phyloP scores from a whole-genome alignment of 1,140 invertebrate genomes.

The Acromyrmex echinatior region DNA sequence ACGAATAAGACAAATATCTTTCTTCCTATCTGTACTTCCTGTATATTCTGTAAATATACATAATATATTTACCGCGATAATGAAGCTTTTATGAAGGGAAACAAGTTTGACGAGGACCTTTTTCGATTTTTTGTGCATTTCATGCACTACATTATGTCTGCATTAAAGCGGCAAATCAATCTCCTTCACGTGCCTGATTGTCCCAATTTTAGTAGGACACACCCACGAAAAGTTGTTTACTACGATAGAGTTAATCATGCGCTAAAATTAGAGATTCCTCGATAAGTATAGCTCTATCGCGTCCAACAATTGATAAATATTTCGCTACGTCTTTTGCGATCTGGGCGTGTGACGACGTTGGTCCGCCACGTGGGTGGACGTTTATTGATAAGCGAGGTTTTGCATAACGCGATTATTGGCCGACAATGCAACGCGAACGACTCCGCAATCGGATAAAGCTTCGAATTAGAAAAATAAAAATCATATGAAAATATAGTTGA shows the following conservation, averaged over 20 bases:
- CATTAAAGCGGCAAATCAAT: not conserved
- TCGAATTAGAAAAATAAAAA: conserved; percentile 9
- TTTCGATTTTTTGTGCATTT: not conserved
- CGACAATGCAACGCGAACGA: not conserved
- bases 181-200: not conserved
- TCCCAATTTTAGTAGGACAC: not conserved
- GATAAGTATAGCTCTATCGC: not conserved
- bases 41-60: no score
- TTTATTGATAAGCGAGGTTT: not conserved
- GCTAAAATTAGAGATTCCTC: conserved; percentile 25
- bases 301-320: not conserved
- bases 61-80: not conserved
- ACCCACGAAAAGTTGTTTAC: not conserved
- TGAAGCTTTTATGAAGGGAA: not conserved
- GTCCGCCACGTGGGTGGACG: not conserved
- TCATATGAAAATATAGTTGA: conserved; percentile 19
- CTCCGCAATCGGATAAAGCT: not conserved
- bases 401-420: conserved; percentile 25
- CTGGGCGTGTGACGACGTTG: not conserved
- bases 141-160: not conserved
- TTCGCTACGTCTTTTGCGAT: not conserved
- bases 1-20: not conserved
- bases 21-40: not conserved
- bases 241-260: not conserved
- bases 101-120: not conserved